These are phyloP conservation scores for Melanostoma scalare DNA, from an alignment of 2,888 invertebrate genomes.

Conservation along the genomic window DNA sequence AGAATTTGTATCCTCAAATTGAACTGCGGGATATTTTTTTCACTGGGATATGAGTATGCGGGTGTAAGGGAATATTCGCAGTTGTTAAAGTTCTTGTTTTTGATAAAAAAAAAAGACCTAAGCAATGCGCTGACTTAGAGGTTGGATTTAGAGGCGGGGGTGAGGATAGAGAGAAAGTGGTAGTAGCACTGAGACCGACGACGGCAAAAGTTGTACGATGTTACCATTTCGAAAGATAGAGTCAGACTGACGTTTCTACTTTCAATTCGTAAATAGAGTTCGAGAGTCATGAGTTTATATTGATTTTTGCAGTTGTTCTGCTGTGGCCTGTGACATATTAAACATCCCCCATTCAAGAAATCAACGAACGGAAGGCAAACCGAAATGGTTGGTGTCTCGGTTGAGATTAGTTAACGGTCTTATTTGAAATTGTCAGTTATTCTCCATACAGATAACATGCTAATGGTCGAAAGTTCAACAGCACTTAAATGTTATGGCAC, in stretches of 20 bases:
- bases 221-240: conserved; percentile 69
- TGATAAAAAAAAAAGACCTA: conserved; percentile 25
- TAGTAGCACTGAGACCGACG: conserved; percentile 54
- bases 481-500: too few species aligned
- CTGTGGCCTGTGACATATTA: background rate
- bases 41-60: background rate
- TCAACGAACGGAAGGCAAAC: background rate
- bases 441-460: too few species aligned
- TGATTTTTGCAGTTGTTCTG: conserved; percentile 3
- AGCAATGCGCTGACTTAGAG: conserved; percentile 58
- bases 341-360: conserved; percentile 8
- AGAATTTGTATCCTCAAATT: conserved; percentile 34
- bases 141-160: conserved; percentile 14
- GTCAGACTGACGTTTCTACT: conserved; percentile 68
- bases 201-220: conserved; percentile 45
- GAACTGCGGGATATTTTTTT: conserved; percentile 34
- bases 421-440: too few species aligned
- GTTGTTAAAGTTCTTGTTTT: conserved; percentile 7
- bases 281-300: conserved; percentile 5
- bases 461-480: too few species aligned
- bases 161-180: conserved; percentile 47
- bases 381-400: too few species aligned
- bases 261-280: background rate
- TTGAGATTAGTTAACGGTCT: too few species aligned
- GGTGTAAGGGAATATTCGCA: conserved; percentile 2